Conservation (phyloP, 2,113 vertebrate genomes). For the Ceyx melanurus region DNA sequence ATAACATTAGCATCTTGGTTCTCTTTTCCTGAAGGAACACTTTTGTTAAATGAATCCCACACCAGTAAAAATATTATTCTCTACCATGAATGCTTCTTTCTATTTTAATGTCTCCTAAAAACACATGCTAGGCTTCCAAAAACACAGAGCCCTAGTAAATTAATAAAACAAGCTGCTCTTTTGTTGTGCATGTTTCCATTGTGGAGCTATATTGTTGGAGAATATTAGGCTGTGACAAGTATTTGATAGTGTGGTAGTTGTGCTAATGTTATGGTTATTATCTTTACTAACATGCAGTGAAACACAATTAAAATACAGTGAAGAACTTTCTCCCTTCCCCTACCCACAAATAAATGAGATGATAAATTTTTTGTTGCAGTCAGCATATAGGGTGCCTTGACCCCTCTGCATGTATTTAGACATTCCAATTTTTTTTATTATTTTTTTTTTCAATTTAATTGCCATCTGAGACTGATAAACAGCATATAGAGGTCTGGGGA, state of each 20-base stretch:
- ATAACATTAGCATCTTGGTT: constrained; percentile 83
- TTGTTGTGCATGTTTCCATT: constrained; percentile 20
- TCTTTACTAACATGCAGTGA: constrained; percentile 27
- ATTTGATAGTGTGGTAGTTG: constrained; percentile 22
- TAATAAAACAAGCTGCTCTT: constrained; percentile 61
- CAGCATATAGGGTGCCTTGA: constrained; percentile 30
- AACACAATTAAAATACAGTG: constrained; percentile 63
- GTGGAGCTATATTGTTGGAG: constrained; percentile 22
- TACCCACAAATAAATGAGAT: constrained; percentile 17
- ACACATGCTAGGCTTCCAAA: constrained; percentile 41
- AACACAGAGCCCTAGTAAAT: constrained; percentile 14
- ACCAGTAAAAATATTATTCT: constrained; percentile 75
- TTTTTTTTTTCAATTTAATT: neutral
- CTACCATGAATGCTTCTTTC: constrained; percentile 33
- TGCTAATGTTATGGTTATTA: constrained; percentile 58
- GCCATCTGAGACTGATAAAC: constrained; percentile 38
- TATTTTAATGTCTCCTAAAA: constrained; percentile 51
- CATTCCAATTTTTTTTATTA: constrained; percentile 35
- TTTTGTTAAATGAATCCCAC: constrained; percentile 82
- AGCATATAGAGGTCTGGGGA: neutral
- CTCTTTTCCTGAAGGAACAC: constrained; percentile 77
- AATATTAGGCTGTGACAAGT: constrained; percentile 36
- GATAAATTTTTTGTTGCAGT: constrained; percentile 40
- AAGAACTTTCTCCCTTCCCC: constrained; percentile 28
- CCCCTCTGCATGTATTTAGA: constrained; percentile 38